phyloP scores from a whole-genome alignment of 2,888 invertebrate genomes.

The Platerodrilus igneus region DNA sequence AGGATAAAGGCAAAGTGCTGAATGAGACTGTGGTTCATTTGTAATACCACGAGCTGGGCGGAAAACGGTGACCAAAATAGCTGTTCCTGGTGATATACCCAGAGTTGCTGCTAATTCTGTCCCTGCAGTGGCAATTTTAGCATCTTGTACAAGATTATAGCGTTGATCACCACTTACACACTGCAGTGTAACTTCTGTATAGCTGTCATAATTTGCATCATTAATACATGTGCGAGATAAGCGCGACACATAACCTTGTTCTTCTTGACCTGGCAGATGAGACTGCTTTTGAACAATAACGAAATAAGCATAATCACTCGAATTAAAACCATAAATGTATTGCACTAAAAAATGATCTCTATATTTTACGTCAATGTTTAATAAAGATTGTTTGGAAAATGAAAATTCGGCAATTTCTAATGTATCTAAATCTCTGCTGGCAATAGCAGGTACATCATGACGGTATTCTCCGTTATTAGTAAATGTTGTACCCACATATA shows the following conservation, averaged over 20 bases:
- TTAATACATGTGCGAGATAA: conserved; percentile 90
- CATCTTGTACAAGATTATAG: conserved; percentile 91
- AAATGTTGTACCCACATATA: conserved; percentile 91
- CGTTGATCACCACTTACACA: conserved; percentile 67
- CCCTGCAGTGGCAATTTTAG: conserved; percentile 82
- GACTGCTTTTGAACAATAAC: conserved; percentile 92
- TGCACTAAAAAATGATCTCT: conserved; percentile 92
- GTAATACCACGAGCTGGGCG: conserved; percentile 85
- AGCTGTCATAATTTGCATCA: conserved; percentile 93
- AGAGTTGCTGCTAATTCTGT: conserved; percentile 76
- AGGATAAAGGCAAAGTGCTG: conserved; percentile 91
- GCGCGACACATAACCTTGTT: conserved; percentile 84
- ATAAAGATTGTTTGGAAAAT: conserved; percentile 78
- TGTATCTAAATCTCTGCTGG: conserved; percentile 76
- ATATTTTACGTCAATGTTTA: conserved; percentile 88
- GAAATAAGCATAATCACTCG: conserved; percentile 93
- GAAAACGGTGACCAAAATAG: conserved; percentile 83
- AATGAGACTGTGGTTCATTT: conserved; percentile 74
- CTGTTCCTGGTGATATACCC: conserved; percentile 73
- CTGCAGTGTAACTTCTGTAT: conserved; percentile 92
- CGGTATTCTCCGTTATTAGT: conserved; percentile 88
- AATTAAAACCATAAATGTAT: conserved; percentile 95
- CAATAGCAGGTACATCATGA: conserved; percentile 88
- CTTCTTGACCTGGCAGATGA: conserved; percentile 81
- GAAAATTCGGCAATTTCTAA: conserved; percentile 77